Evolutionary conservation across 2,888 invertebrate genomes (phyloP), one percentile per base, ranked within the genome.

Genomic region (Eilema griseolum): DNA sequence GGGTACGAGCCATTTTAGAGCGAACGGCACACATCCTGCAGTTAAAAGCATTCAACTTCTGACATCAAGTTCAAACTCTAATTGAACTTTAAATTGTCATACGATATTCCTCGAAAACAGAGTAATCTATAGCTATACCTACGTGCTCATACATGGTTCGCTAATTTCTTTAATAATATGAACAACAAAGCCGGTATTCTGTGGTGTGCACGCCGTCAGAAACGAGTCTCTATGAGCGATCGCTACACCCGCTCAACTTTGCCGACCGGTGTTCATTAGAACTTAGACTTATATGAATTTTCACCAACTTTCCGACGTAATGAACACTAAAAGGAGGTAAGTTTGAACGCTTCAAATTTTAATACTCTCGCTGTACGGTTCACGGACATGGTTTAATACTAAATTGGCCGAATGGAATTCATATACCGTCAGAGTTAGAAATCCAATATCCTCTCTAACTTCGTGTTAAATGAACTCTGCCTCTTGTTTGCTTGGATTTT

Each of bases 291-390:
- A 92, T 89, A 90, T 94, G 94, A 93, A 93, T 93, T 94, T 94
- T 91, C 90, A 88, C 86, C 90, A 94, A 94, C 94, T 95, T 93
- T 92, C 90, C 90, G 70, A 87, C 89, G 91, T 95, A 94, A 95
- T 94, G 94, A 95, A 94, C 93, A 94, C 92, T 94, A 94, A 94
- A 93, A 93, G 94, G 92, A 92, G 92, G 87, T 86, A 94, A 95
- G 93, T 94, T 94, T 90, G 87, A 92, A 88, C 92, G 93, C 92
- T 94, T 94, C 92, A 93, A 92, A 94, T 94, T 94, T 94, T 94
- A 94, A 94, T 94, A 93, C 92, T 77, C 86, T 83, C 82, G 80
- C 81, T 74, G 81, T 77, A 81, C 85, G 86, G 88, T 86, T 85
- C 83, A 83, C 89, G 90, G 89, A 87, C 87, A 86, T 80, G 88